Evolutionary conservation across 1,140 invertebrate genomes (phyloP).

Genomic region (Bacillus rossius): DNA sequence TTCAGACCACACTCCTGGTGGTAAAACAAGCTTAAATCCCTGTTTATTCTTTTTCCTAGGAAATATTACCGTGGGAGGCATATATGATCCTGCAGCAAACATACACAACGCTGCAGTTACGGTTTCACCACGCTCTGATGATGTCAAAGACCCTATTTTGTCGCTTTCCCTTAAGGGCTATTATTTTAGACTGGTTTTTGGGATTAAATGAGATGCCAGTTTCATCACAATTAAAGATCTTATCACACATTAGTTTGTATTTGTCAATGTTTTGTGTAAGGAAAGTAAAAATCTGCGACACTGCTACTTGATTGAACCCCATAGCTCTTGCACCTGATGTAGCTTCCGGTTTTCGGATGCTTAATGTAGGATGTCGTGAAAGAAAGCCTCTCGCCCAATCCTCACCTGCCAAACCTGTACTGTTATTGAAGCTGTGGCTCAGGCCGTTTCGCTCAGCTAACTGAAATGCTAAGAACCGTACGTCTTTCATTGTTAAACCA

Average conservation of each 20-base stretch:
- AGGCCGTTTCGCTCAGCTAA: slow-evolving; percentile 27
- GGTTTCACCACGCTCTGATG: slow-evolving; percentile 24
- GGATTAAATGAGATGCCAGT: slow-evolving; percentile 30
- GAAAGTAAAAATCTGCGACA: slow-evolving; percentile 19
- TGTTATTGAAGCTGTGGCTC: slow-evolving; percentile 15
- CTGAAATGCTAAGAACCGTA: slow-evolving; percentile 25
- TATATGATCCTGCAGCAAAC: slow-evolving; percentile 26
- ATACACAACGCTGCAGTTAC: slow-evolving; percentile 26
- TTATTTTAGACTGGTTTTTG: slow-evolving; percentile 19
- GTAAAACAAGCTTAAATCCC: slow-evolving; percentile 11
- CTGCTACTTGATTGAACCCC: slow-evolving; percentile 22
- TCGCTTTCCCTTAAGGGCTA: slow-evolving; percentile 17
- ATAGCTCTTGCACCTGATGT: slow-evolving; percentile 18
- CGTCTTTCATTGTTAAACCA: slow-evolving; percentile 24
- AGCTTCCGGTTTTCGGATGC: slow-evolving; percentile 11
- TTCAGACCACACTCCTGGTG: slow-evolving; percentile 4
- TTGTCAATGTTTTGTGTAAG: slow-evolving; percentile 14
- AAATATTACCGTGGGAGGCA: slow-evolving; percentile 36
- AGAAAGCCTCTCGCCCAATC: slow-evolving; percentile 8
- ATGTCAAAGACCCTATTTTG: slow-evolving; percentile 28
- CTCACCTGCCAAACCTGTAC: slow-evolving; percentile 15
- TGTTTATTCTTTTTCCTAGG: slow-evolving; percentile 24
- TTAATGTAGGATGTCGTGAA: slow-evolving; percentile 3
- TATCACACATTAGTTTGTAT: slow-evolving; percentile 5
- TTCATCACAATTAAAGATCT: slow-evolving; percentile 41